These are phyloP conservation scores for Melanotaenia boesemani DNA, from an alignment of 2,797 vertebrate species.

Conservation along the genomic window DNA sequence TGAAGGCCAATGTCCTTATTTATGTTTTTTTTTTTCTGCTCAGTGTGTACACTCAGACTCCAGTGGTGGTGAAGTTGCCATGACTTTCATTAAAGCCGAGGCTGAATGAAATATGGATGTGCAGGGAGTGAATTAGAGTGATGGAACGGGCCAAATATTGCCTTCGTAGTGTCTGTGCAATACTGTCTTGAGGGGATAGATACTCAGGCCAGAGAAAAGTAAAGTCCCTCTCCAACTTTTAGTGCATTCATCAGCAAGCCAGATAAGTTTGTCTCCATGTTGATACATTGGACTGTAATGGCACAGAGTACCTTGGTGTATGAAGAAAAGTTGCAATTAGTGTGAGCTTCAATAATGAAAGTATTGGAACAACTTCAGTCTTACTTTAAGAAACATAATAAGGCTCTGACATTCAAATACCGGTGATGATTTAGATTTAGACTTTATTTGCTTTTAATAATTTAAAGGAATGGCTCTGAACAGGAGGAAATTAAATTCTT, in stretches of 20 bases:
- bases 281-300: constrained; percentile 72
- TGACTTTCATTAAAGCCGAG: constrained; percentile 84
- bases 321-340: constrained; percentile 33
- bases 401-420: constrained; percentile 65
- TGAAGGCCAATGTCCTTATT: constrained; percentile 84
- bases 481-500: neutral
- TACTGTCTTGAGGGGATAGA: constrained; percentile 80
- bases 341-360: constrained; percentile 55
- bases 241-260: constrained; percentile 73
- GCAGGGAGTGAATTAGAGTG: constrained; percentile 85
- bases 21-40: constrained; percentile 76
- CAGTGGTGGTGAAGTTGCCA: constrained; percentile 81
- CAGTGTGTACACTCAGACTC: constrained; percentile 76
- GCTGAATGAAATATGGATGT: constrained; percentile 87
- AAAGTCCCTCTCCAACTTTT: constrained; percentile 70
- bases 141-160: constrained; percentile 84
- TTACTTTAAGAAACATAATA: constrained; percentile 62
- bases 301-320: constrained; percentile 46
- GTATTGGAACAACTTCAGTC: constrained; percentile 48
- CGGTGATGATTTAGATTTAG: constrained; percentile 58
- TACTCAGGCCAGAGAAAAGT: constrained; percentile 75
- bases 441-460: constrained; percentile 64
- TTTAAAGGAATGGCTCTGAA: constrained; percentile 65
- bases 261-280: constrained; percentile 68
- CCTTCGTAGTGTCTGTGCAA: constrained; percentile 80